These are phyloP conservation scores for Aix galericulata DNA, from an alignment of 2,113 vertebrate genomes.

Conservation along the genomic window DNA sequence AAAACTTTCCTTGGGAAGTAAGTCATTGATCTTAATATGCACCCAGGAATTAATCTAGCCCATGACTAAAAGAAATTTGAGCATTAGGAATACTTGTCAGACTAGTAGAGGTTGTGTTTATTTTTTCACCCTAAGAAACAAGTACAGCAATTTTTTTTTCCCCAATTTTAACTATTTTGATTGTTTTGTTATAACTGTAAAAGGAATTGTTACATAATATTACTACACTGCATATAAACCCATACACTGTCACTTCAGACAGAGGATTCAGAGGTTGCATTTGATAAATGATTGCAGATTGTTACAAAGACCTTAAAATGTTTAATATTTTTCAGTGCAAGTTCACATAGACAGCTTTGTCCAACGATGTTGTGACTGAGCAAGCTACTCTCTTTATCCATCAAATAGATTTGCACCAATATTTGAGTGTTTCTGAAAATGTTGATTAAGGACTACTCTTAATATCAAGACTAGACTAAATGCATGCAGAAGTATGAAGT, in stretches of 20 bases:
- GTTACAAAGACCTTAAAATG: neutral
- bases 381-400: neutral
- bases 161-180: neutral
- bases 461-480: neutral
- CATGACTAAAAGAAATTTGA: too few relatives aligned
- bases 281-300: neutral
- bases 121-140: rapidly evolving
- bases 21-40: neutral
- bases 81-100: neutral
- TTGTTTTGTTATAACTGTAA: neutral
- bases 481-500: neutral
- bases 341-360: neutral
- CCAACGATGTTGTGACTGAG: neutral
- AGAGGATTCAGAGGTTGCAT: neutral
- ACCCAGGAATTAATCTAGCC: neutral
- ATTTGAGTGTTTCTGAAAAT: neutral
- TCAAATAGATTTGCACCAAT: neutral
- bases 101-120: neutral
- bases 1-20: neutral
- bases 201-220: neutral
- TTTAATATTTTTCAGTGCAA: neutral
- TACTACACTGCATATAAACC: neutral
- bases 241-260: too few relatives aligned
- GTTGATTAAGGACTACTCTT: neutral
- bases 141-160: neutral